Evolutionary conservation across 2,113 vertebrate genomes (phyloP).

Genomic region (Mastomys coucha): DNA sequence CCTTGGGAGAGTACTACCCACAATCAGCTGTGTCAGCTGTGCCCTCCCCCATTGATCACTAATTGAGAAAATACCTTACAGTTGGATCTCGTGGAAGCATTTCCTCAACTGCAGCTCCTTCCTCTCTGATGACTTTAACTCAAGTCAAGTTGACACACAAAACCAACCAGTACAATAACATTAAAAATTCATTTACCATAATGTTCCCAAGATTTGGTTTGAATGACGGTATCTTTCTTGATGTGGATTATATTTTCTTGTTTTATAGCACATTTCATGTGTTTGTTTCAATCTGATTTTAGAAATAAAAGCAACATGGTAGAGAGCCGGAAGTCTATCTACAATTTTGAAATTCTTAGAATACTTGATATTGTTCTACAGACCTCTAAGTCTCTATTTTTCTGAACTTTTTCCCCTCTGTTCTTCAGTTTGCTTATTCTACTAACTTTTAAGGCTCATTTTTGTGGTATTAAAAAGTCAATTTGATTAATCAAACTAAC

Average conservation of each 20-base stretch:
- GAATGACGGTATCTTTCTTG: neutral
- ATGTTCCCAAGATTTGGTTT: neutral
- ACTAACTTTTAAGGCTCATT: neutral
- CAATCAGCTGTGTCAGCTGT: no score
- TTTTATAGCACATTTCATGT: neutral
- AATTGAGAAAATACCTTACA: no score
- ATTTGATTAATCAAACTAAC: neutral
- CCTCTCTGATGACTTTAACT: no score
- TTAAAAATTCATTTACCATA: neutral
- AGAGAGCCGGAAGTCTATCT: neutral
- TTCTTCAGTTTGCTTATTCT: neutral
- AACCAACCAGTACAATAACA: neutral
- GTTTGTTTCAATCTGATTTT: neutral
- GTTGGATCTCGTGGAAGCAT: no score
- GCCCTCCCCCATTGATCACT: no score
- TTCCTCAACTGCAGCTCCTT: no score
- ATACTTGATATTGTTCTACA: neutral
- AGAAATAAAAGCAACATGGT: neutral
- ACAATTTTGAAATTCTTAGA: neutral
- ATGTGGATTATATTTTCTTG: neutral
- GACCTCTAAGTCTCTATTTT: neutral
- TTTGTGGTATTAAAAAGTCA: neutral
- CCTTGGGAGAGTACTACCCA: no score
- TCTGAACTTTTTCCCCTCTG: neutral
- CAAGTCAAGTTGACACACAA: no score